Evolutionary conservation across 2,888 invertebrate genomes (phyloP), one percentile per base, ranked within the genome.

Genomic region (Platycheirus rosarum): DNA sequence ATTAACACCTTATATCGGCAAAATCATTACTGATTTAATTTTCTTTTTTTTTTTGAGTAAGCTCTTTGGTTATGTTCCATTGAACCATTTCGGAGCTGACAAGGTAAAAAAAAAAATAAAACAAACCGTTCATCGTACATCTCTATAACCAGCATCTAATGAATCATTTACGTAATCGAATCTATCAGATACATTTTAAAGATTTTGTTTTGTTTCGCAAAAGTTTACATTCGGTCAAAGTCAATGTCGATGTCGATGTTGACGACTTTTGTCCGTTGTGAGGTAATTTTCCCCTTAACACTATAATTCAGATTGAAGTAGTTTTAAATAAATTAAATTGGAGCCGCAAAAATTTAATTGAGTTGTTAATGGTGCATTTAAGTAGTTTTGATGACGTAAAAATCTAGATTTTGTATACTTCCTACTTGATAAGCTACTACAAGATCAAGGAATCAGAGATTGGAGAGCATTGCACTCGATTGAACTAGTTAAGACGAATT

Each of bases 191-290:
- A 13, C 0, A 32, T 51, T 16, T 51, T 20, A 18, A 53, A 14
- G 35, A 18, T 40, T 13, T n/a, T 40, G 3, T 55, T 8, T 37
- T 9, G 7, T 20, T 23, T 8, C 29, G 35, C 55, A 20, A 65
- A 53, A 73, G 73, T 68, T 66, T 60, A 60, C 66, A 40, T 53
- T 37, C 66, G 74, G 73, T 66, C 73, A 78, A 74, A 73, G 78
- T 74, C 74, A 78, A 78, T 60, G 74, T 14, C 66, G n/a, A 78
- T 60, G 74, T 14, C 66, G n/a, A 63, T 46, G 51, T n/a, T 32
- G 18, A 9, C 18, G 20, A 13, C 18, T 55, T 37, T 37, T 37
- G 13, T n/a, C 53, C n/a, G n/a, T n/a, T n/a, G n/a, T n/a, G n/a
- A n/a, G n/a, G n/a, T n/a, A n/a, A n/a, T n/a, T n/a, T n/a, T n/a